Conservation (phyloP, 2,113 vertebrate genomes). For the Cyprinus carpio region DNA sequence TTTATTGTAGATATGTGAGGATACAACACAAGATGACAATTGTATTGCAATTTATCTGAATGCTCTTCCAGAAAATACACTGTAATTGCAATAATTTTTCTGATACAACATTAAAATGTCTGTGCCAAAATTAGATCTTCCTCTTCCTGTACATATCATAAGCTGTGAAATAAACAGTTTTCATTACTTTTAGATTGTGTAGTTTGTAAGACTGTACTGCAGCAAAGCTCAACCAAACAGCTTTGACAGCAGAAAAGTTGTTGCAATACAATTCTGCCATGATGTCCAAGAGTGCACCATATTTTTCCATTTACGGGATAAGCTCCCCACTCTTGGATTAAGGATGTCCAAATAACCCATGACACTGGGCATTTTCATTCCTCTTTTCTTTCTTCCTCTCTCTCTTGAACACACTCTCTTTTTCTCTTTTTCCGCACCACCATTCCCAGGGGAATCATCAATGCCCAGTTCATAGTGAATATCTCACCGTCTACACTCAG, state of each 20-base stretch:
- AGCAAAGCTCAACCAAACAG: background rate
- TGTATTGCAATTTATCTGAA: constrained; percentile 65
- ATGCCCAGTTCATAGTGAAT: constrained; percentile 49
- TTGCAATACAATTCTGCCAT: constrained; percentile 59
- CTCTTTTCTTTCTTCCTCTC: constrained; percentile 38
- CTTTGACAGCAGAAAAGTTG: constrained; percentile 18
- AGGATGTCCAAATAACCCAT: constrained; percentile 66
- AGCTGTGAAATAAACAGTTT: background rate
- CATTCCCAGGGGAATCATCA: constrained; percentile 37
- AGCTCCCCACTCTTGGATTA: constrained; percentile 73
- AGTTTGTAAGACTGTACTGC: background rate
- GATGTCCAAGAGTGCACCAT: constrained; percentile 47
- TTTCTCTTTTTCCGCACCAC: constrained; percentile 37
- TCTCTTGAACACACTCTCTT: constrained; percentile 34
- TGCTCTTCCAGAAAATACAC: background rate
- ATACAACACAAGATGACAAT: constrained; percentile 50
- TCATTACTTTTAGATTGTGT: background rate
- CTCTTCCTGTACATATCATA: background rate
- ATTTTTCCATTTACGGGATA: constrained; percentile 44
- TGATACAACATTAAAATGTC: background rate
- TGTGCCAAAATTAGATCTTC: background rate
- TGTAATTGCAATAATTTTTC: background rate
- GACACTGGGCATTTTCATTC: constrained; percentile 59
- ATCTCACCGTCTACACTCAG: constrained; percentile 40
- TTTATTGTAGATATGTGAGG: constrained; percentile 67